These are phyloP conservation scores for Podarcis muralis DNA, from an alignment of 2,113 vertebrate species.

Conservation along the genomic window DNA sequence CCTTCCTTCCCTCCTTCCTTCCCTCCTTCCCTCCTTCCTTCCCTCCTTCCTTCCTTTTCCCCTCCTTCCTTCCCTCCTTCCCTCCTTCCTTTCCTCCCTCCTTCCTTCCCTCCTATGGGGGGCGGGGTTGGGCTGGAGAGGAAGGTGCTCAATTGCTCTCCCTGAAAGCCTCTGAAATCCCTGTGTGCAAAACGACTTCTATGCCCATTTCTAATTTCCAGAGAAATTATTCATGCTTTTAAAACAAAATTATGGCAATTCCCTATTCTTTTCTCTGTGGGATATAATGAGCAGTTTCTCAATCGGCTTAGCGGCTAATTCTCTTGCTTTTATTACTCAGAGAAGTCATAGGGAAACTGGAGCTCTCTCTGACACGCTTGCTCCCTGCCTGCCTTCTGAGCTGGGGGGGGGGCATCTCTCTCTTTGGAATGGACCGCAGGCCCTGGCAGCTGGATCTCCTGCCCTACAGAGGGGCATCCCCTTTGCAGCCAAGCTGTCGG, in stretches of 20 bases:
- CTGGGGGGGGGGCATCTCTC: no score
- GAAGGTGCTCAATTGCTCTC: neutral
- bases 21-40: no score
- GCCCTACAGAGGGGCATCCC: no score
- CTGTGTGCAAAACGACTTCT: neutral
- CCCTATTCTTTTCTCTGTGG: neutral
- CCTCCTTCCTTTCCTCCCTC: no score
- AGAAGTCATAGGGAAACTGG: neutral
- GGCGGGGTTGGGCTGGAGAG: no score
- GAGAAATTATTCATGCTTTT: slow-evolving; percentile 21
- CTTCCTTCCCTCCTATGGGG: no score
- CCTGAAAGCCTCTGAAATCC: neutral
- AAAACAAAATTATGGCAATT: slow-evolving; percentile 13
- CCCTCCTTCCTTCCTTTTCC: no score
- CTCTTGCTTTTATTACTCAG: neutral
- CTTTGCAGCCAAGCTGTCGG: no score
- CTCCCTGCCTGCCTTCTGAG: no score
- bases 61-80: no score
- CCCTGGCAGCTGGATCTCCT: no score
- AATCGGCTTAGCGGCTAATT: slow-evolving; percentile 11
- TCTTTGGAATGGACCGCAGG: neutral
- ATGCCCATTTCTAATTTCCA: neutral
- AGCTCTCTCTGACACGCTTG: neutral
- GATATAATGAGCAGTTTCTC: slow-evolving; percentile 13
- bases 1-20: no score